Evolutionary conservation across 2,888 invertebrate species (phyloP).

Genomic region (Laspeyria flexula): DNA sequence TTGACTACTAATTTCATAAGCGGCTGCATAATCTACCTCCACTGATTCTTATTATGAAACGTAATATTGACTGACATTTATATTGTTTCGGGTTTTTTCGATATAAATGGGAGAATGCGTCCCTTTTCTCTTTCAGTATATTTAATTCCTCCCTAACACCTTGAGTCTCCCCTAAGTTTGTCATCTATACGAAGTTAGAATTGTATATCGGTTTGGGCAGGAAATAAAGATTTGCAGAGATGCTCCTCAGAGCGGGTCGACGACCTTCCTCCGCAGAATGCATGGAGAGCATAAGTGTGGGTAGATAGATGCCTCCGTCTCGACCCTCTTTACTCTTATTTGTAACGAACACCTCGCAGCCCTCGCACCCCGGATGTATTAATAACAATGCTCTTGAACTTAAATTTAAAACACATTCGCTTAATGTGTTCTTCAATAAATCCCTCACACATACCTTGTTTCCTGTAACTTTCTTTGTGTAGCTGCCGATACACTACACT

Average conservation of each 20-base stretch:
- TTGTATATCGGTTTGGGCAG: conserved; percentile 49
- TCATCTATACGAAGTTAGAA: conserved; percentile 51
- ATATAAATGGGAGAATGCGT: background rate
- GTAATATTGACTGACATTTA: too few relatives aligned
- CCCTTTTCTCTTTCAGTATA: conserved; percentile 6
- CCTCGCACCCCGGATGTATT: conserved; percentile 50
- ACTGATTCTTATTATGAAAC: conserved; percentile 7
- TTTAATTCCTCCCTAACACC: conserved; percentile 22
- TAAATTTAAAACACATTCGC: conserved; percentile 36
- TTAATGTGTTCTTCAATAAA: conserved; percentile 25
- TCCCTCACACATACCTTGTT: conserved; percentile 13
- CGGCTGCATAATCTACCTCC: conserved; percentile 6
- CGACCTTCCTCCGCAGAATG: conserved; percentile 70
- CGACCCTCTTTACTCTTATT: conserved; percentile 62
- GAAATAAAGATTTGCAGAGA: conserved; percentile 78
- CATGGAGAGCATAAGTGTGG: conserved; percentile 67
- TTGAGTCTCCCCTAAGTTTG: conserved; percentile 28
- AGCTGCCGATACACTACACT: background rate
- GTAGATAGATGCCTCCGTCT: conserved; percentile 55
- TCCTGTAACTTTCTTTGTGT: conserved; percentile 1
- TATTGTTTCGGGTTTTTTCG: background rate
- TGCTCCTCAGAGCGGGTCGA: conserved; percentile 70
- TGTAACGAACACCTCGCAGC: conserved; percentile 42
- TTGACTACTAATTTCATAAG: conserved; percentile 14
- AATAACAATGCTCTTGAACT: conserved; percentile 45